phyloP scores from a whole-genome alignment of 2,797 vertebrate genomes.

The Mormyrops attenuatus region DNA sequence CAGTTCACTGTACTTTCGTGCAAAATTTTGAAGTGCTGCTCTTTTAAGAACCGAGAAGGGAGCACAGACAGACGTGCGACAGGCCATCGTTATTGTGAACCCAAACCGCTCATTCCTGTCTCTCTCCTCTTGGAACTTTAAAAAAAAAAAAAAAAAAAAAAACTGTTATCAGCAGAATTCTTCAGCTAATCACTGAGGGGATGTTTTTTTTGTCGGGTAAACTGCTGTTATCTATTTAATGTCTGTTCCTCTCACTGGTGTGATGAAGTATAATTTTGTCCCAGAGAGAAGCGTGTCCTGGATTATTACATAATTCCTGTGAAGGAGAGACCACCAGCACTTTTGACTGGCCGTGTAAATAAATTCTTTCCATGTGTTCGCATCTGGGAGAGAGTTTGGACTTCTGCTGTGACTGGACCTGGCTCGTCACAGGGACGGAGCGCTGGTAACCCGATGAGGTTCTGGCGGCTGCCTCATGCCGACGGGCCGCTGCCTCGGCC shows the following conservation, averaged over 20 bases:
- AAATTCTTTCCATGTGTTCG: constrained; percentile 59
- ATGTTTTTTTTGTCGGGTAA: constrained; percentile 3
- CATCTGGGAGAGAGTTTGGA: constrained; percentile 39
- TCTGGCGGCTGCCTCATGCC: not conserved
- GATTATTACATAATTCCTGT: constrained; percentile 49
- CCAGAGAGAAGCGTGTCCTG: not conserved
- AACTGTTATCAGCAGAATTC: not conserved
- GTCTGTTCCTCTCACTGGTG: not conserved
- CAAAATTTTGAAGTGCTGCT: not conserved
- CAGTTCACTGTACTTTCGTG: not conserved
- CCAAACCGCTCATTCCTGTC: not conserved
- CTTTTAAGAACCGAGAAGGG: not conserved
- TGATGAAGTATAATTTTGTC: not conserved
- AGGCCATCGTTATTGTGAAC: not conserved
- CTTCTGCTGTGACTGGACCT: constrained; percentile 39
- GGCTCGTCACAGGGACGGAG: not conserved
- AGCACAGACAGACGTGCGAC: not conserved
- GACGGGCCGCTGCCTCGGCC: not conserved
- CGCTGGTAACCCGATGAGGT: not conserved
- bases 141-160: not conserved
- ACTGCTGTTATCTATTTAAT: not conserved
- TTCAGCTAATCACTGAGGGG: not conserved
- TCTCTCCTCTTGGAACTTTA: not conserved
- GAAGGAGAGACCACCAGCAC: constrained; percentile 49
- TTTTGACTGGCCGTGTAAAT: constrained; percentile 54